Conservation (phyloP, 2,888 invertebrate genomes). For the Strigamia maritima region DNA sequence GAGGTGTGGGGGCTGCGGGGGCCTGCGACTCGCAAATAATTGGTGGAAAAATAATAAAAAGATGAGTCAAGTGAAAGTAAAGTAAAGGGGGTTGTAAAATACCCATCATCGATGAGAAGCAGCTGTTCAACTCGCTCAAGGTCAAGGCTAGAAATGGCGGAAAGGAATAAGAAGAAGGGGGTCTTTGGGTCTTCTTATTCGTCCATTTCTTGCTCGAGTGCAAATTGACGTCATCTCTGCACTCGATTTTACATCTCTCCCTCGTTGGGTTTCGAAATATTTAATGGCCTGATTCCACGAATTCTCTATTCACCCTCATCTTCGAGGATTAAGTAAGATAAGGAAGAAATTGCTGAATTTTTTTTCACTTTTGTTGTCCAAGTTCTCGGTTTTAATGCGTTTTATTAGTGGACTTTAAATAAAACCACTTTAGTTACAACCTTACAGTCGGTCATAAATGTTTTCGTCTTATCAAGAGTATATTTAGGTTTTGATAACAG, state of each 20-base stretch:
- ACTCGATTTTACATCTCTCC: neutral
- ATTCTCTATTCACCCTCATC: neutral
- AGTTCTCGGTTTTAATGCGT: too few species aligned
- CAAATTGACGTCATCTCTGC: neutral
- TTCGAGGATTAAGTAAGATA: neutral
- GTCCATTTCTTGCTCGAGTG: neutral
- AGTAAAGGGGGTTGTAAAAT: neutral
- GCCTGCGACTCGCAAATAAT: neutral
- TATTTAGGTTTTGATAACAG: neutral
- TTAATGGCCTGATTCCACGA: neutral
- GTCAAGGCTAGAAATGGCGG: conserved; percentile 11
- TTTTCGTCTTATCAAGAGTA: neutral
- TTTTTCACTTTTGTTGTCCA: too few species aligned
- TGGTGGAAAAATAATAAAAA: neutral
- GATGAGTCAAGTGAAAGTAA: neutral
- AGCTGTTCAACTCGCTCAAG: conserved; percentile 19
- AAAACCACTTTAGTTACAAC: too few species aligned
- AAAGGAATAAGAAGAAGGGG: neutral
- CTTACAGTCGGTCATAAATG: too few species aligned
- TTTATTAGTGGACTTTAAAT: too few species aligned
- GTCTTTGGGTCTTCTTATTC: neutral
- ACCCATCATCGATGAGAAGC: neutral
- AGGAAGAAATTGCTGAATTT: neutral
- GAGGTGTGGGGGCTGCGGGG: neutral
- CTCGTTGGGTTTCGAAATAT: neutral